phyloP scores from a whole-genome alignment of 1,140 invertebrate species.

The Drosophila rufa region DNA sequence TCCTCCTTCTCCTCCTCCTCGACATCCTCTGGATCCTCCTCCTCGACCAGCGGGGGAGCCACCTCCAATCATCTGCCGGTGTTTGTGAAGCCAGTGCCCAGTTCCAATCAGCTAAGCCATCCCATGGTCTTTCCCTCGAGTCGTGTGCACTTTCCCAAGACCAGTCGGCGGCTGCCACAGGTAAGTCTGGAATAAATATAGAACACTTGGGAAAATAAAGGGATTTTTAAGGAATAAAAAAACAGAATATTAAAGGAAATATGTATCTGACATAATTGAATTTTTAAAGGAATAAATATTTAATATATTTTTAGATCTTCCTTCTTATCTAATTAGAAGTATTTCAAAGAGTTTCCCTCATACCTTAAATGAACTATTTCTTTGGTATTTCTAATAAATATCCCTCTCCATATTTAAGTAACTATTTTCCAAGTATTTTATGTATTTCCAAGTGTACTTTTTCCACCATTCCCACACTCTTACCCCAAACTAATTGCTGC shows the following conservation, averaged over 20 bases:
- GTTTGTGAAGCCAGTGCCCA: conserved; percentile 74
- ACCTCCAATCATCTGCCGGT: conserved; percentile 64
- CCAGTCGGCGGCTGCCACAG: conserved; percentile 87
- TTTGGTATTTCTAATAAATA: too few relatives aligned
- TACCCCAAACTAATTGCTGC: conserved; percentile 57
- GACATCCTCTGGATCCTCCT: conserved; percentile 29
- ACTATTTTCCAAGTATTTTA: too few relatives aligned
- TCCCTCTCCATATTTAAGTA: too few relatives aligned
- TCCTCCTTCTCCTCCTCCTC: conserved; percentile 18
- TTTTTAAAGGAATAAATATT: background rate
- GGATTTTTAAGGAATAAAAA: background rate
- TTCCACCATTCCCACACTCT: background rate
- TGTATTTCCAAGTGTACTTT: background rate
- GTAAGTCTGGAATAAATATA: conserved; percentile 61
- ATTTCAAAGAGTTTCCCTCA: too few relatives aligned
- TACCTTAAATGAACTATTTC: too few relatives aligned
- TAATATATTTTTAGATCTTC: background rate
- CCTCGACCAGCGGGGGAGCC: background rate
- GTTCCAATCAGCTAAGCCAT: conserved; percentile 79
- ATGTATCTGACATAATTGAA: too few relatives aligned
- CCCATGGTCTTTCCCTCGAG: conserved; percentile 85
- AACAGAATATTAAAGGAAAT: too few relatives aligned
- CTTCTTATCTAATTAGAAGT: too few relatives aligned
- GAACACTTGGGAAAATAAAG: background rate
- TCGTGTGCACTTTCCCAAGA: conserved; percentile 86